phyloP scores from a whole-genome alignment of 2,888 invertebrate genomes.

The Oscheius myriophilus region DNA sequence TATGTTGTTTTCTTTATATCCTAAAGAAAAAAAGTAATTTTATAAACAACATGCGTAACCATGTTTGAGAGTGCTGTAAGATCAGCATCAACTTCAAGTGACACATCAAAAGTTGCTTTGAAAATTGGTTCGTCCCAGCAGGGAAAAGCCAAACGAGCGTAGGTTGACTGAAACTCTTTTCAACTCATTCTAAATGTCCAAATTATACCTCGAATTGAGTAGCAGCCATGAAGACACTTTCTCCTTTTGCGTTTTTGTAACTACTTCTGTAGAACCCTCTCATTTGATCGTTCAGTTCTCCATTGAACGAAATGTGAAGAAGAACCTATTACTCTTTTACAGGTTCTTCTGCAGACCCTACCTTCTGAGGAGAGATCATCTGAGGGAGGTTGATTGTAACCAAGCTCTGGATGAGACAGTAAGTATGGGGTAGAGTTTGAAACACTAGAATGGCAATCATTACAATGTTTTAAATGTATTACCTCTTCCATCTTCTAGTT shows the following conservation, averaged over 20 bases:
- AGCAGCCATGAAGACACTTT: constrained; percentile 76
- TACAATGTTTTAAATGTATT: no score
- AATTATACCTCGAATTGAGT: constrained; percentile 71
- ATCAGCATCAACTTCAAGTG: constrained; percentile 83
- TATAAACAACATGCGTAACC: constrained; percentile 73
- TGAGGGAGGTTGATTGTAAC: no score
- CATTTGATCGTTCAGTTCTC: constrained; percentile 83
- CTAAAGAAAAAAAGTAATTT: constrained; percentile 27
- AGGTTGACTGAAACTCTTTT: constrained; percentile 76
- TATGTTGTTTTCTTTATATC: constrained; percentile 41
- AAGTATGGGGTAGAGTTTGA: no score
- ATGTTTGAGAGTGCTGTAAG: constrained; percentile 92
- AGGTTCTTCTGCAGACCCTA: no score
- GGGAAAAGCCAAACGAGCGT: constrained; percentile 85
- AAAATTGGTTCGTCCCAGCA: constrained; percentile 90
- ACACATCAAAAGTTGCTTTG: constrained; percentile 86
- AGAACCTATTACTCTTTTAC: no score
- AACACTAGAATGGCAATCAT: no score
- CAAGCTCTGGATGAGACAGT: no score
- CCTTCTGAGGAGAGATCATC: no score
- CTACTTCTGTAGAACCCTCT: constrained; percentile 85
- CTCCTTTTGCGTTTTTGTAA: constrained; percentile 78
- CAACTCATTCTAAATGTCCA: constrained; percentile 92
- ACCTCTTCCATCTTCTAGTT: no score
- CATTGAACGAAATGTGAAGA: no score